Base-by-base conservation (phyloP, 2,888 invertebrate genomes). In the Lasioglossum villosulum region DNA sequence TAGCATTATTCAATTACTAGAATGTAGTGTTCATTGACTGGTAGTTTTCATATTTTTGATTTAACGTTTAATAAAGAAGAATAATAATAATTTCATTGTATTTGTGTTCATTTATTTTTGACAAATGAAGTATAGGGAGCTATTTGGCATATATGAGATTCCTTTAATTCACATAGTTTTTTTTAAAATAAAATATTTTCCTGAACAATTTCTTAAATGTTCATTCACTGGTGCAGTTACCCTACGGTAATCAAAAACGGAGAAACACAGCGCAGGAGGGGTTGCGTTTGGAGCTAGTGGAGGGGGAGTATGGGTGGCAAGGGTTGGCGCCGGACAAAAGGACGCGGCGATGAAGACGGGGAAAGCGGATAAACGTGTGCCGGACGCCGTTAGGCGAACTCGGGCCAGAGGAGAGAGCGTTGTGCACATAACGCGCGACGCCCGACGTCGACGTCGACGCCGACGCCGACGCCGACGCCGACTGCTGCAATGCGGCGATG, bases 401-500 rank as follows among this genome's bases (percentile, higher is more conserved):
- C n/a, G 39, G 70, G 56, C 52, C 37, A 52, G 52, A 23, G 52
- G 52, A 52, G 52, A 52, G 52, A 42, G 52, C 75, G 84, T 75
- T 83, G 75, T 84, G 86, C 88, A 86, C 88, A 88, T 86, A 88
- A 86, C 84, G 81, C 81, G 78, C 77, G 81, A 79, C 80, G 86
- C 48, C 84, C 72, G 76, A 81, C 73, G 63, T 83, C 86, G 88
- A 92, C 90, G 80, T 83, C 86, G 88, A 92, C 90, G 80, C 75
- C 75, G 73, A 81, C 78, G 76, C 75, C 78, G 75, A n/a, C n/a
- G n/a, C 39, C 39, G 39, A 75, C 84, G 87, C 86, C 86, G 88
- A 92, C 90, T 90, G 91, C 90, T 91, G 92, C 93, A 91, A 92
- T 93, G 91, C 91, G 90, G 90, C 90, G 89, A 91, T 90, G 92